Percentiles rank a stretch among this genome's conserved stretches.
Evolutionary conservation across 2,888 invertebrate species (phyloP).

Genomic region (Lepetodrilus schrolli): DNA sequence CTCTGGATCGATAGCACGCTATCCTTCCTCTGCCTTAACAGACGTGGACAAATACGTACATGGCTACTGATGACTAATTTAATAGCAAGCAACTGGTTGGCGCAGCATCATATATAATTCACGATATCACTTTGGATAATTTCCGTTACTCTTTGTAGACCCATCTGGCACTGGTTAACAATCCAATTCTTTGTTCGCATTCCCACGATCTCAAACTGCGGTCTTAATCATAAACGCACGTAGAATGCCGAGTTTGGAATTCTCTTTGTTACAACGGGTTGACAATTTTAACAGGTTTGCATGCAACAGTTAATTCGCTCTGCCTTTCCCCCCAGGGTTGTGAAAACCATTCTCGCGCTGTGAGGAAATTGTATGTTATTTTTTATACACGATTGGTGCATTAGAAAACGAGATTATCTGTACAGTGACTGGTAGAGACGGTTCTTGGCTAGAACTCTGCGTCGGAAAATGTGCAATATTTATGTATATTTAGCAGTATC

Average conservation of each 20-base stretch:
- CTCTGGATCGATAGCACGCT: constrained; percentile 17
- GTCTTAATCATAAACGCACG: no score
- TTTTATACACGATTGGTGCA: background rate
- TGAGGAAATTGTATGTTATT: background rate
- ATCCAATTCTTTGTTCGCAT: constrained; percentile 13
- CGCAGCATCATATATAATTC: constrained; percentile 2
- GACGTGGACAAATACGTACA: background rate
- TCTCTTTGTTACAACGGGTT: background rate
- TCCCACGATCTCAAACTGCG: constrained; percentile 10
- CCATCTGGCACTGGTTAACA: background rate
- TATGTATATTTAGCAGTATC: constrained; percentile 20
- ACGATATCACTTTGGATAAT: constrained; percentile 13
- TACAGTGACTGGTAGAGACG: no score
- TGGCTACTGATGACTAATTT: background rate
- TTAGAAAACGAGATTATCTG: background rate
- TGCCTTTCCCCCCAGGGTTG: no score
- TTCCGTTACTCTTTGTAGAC: constrained; percentile 6
- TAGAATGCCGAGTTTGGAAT: background rate
- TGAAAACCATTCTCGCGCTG: constrained; percentile 1
- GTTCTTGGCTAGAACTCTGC: background rate
- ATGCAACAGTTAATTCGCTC: no score
- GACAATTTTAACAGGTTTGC: no score
- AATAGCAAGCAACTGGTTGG: constrained; percentile 17
- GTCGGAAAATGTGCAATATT: constrained; percentile 13
- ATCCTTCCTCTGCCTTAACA: constrained; percentile 1